Conservation (phyloP, 1,140 invertebrate genomes). For the Zaprionus kolodkinae region DNA sequence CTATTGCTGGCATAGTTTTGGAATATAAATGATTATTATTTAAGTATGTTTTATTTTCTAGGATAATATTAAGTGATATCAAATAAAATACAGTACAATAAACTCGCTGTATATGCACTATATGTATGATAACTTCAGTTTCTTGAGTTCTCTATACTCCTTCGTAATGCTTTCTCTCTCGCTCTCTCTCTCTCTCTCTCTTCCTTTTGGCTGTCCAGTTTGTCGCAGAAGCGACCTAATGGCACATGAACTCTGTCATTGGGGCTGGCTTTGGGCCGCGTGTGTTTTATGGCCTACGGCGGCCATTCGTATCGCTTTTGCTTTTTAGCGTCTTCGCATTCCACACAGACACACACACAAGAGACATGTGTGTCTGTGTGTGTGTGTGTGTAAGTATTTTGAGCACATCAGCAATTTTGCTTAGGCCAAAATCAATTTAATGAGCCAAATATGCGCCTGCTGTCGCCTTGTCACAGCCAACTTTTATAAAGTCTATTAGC, state of each 20-base stretch:
- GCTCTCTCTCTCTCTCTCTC: background rate
- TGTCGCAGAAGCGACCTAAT: conserved; percentile 60
- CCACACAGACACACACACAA: background rate
- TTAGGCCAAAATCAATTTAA: conserved; percentile 61
- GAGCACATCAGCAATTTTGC: conserved; percentile 68
- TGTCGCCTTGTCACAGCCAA: conserved; percentile 56
- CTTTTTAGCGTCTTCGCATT: conserved; percentile 51
- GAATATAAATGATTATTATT: too few relatives aligned
- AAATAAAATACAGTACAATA: background rate
- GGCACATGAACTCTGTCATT: conserved; percentile 73
- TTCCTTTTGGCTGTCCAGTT: conserved; percentile 34
- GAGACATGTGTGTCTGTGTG: conserved; percentile 1
- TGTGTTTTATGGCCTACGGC: conserved; percentile 77
- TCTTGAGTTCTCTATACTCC: background rate
- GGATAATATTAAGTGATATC: too few relatives aligned
- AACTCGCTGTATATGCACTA: too few relatives aligned
- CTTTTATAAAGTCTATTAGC: conserved; percentile 75
- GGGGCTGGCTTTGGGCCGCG: conserved; percentile 65
- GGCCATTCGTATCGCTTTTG: conserved; percentile 57
- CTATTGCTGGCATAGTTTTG: too few relatives aligned
- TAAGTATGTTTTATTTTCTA: too few relatives aligned
- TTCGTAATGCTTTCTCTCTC: background rate
- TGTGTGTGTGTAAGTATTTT: conserved; percentile 30
- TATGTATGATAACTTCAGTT: background rate
- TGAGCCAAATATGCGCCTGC: conserved; percentile 68